Evolutionary conservation across 2,797 vertebrate species (phyloP).

Genomic region (Synaphobranchus kaupii): DNA sequence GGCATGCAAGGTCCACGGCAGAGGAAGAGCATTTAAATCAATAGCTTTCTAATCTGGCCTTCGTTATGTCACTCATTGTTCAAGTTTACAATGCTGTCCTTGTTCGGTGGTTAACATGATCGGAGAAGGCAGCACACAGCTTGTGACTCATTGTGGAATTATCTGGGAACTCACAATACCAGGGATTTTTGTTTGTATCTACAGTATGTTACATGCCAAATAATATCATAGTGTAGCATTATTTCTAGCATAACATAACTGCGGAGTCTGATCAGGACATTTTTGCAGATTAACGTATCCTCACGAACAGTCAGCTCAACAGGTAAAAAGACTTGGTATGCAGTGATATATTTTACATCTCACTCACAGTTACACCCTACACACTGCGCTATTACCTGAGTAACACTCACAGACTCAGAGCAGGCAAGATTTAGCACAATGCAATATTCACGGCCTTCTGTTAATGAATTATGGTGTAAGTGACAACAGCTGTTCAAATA

Average conservation of each 20-base stretch:
- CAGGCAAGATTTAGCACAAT: not conserved
- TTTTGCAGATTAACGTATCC: not conserved
- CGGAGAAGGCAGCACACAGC: not conserved
- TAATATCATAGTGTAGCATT: not conserved
- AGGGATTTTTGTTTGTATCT: not conserved
- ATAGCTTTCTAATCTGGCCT: slow-evolving; percentile 46
- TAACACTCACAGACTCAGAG: not conserved
- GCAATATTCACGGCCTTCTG: not conserved
- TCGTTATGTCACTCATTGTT: slow-evolving; percentile 8
- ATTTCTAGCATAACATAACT: not conserved
- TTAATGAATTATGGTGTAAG: not conserved
- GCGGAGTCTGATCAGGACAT: not conserved
- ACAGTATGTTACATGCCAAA: not conserved
- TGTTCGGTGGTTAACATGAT: not conserved
- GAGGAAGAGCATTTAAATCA: slow-evolving; percentile 42
- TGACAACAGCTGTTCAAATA: not conserved
- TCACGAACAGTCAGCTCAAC: not conserved
- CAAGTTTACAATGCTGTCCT: not conserved
- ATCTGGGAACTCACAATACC: not conserved
- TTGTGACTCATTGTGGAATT: not conserved
- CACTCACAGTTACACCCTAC: not conserved
- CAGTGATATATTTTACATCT: not conserved
- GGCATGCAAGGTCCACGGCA: slow-evolving; percentile 28
- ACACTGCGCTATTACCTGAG: not conserved
- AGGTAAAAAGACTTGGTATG: not conserved